Base-by-base conservation (phyloP, 1,140 invertebrate species). In the Chionoecetes opilio region DNA sequence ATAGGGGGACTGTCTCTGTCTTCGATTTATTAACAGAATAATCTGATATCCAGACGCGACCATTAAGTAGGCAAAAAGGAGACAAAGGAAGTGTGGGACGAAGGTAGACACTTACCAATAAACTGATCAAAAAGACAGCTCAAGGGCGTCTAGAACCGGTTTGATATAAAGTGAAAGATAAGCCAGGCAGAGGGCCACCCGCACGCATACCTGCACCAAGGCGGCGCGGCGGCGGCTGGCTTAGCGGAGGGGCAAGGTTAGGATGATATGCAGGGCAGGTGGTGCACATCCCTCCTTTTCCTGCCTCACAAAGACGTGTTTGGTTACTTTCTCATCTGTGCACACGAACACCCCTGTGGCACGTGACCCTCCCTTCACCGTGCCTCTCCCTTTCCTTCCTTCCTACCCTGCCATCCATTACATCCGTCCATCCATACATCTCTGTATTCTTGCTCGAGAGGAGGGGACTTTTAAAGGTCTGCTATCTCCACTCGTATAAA, bases 81-180 rank as follows among this genome's bases (percentile, higher is more conserved):
- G n/a, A n/a, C n/a, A 75, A 75, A 17, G 63, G 21, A 75, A n/a
- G 21, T 26, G n/a, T 21, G 63, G 63, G 21, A 26, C 63, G 63
- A 2, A 6, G 63, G 63, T n/a, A n/a, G 63, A 75, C 63, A n/a
- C 26, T 75, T 21, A 26, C 21, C 63, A 75, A 75, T 75, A 75
- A 75, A 75, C 63, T 75, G 63, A 75, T 75, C 63, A n/a, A 75
- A 75, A n/a, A 11, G 63, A 75, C 63, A 75, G 63, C 63, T 75
- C 63, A 75, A 75, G 63, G 63, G 63, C 63, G 63, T n/a, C 21
- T 75, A n/a, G n/a, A 75, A 75, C 63, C 63, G 63, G 63, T 75
- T 8, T 75, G n/a, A 75, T 75, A n/a, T 26, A 75, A 75, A 75
- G 26, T 75, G 63, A n/a, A 75, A 75, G 63, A 75, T 75, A 75